These are phyloP conservation scores for Oreochromis niloticus DNA, from an alignment of 2,113 vertebrate species.

Conservation along the genomic window DNA sequence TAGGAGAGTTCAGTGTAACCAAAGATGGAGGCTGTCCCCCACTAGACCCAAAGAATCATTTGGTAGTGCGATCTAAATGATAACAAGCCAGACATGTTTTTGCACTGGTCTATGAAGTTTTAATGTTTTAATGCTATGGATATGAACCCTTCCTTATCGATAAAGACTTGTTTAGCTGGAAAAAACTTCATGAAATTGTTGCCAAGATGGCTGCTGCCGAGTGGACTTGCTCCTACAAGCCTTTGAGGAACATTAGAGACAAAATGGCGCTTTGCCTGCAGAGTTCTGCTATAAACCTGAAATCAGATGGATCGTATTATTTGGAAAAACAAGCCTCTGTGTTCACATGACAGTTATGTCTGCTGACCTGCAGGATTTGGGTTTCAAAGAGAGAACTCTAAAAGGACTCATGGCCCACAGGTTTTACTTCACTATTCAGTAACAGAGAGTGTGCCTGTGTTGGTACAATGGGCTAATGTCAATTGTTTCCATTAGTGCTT, in stretches of 20 bases:
- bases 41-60: neutral
- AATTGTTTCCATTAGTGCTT: neutral
- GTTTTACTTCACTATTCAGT: neutral
- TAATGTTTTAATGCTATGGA: neutral
- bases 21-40: neutral
- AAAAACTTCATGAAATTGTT: neutral
- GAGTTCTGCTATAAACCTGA: neutral
- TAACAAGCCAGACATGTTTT: neutral
- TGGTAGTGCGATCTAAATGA: fast-evolving
- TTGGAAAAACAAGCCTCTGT: neutral
- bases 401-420: neutral
- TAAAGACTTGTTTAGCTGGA: too few relatives aligned
- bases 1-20: neutral
- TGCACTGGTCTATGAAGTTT: neutral
- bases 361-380: neutral
- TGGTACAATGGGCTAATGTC: neutral
- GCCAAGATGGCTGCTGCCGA: fast-evolving
- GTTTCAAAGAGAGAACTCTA: neutral
- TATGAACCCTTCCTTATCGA: neutral
- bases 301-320: neutral
- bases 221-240: neutral
- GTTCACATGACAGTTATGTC: neutral
- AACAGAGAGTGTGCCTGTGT: neutral
- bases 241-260: neutral
- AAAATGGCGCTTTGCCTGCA: neutral